Evolutionary conservation across 2,113 vertebrate genomes (phyloP).

Genomic region (Oreochromis spilurus): DNA sequence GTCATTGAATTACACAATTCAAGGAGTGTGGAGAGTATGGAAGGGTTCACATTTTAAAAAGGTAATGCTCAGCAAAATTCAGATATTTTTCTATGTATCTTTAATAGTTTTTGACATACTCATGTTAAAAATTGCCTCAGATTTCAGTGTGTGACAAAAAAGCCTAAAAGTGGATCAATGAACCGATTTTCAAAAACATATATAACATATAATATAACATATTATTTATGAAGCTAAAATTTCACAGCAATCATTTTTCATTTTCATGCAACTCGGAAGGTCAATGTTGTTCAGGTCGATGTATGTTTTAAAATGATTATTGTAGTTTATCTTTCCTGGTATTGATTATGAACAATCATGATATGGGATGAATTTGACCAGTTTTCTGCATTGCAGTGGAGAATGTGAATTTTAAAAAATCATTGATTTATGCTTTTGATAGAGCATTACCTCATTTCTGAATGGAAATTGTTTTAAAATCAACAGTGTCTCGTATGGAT

Average conservation of each 20-base stretch:
- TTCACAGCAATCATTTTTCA: neutral
- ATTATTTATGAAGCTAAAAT: slow-evolving; percentile 34
- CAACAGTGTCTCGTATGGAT: neutral
- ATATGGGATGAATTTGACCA: neutral
- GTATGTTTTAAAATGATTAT: neutral
- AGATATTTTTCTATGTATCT: neutral
- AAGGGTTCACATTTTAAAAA: neutral
- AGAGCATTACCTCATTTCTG: neutral
- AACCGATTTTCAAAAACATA: neutral
- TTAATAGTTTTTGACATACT: neutral
- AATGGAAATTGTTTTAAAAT: neutral
- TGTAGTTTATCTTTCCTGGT: neutral
- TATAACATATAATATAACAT: neutral
- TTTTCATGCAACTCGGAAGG: neutral
- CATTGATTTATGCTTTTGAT: neutral
- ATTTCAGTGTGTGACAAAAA: neutral
- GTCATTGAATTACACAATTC: neutral
- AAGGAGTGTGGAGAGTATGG: neutral
- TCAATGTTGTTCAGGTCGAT: neutral
- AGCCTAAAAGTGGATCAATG: neutral
- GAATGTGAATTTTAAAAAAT: neutral
- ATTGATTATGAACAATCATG: neutral
- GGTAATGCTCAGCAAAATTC: neutral
- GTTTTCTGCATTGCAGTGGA: neutral
- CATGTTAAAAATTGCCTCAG: neutral